These are phyloP conservation scores for Eulithis prunata DNA, from an alignment of 2,888 invertebrate species.

Conservation along the genomic window DNA sequence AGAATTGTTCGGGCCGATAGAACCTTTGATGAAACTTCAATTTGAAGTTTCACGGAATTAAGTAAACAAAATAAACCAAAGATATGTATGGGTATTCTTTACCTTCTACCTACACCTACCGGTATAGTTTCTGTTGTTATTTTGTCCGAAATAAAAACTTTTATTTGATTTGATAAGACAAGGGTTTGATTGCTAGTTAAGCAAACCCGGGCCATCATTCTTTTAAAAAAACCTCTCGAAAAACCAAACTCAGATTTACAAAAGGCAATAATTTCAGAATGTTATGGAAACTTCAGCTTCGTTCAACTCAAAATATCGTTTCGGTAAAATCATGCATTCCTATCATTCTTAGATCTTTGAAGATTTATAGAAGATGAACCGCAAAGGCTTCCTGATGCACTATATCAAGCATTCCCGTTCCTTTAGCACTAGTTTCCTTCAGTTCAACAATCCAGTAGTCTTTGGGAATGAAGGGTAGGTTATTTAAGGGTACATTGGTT, in stretches of 20 bases:
- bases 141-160: too few species aligned
- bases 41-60: conserved; percentile 7
- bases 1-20: conserved; percentile 23
- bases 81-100: background rate
- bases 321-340: conserved; percentile 26
- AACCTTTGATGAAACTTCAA: conserved; percentile 5
- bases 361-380: conserved; percentile 33
- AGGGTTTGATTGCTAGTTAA: too few species aligned
- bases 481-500: too few species aligned
- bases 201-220: background rate
- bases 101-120: background rate
- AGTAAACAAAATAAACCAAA: background rate
- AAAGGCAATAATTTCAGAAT: background rate
- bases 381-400: conserved; percentile 29
- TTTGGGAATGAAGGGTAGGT: too few species aligned
- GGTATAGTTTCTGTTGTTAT: background rate
- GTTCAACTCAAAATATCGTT: conserved; percentile 3
- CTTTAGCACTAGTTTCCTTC: conserved; percentile 1
- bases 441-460: background rate
- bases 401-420: conserved; percentile 25
- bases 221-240: too few species aligned
- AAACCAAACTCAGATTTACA: too few species aligned
- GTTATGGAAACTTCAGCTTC: conserved; percentile 3
- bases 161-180: too few species aligned
- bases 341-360: conserved; percentile 29